Evolutionary conservation across 2,797 vertebrate genomes (phyloP).

Genomic region (Tragopan temminckii): DNA sequence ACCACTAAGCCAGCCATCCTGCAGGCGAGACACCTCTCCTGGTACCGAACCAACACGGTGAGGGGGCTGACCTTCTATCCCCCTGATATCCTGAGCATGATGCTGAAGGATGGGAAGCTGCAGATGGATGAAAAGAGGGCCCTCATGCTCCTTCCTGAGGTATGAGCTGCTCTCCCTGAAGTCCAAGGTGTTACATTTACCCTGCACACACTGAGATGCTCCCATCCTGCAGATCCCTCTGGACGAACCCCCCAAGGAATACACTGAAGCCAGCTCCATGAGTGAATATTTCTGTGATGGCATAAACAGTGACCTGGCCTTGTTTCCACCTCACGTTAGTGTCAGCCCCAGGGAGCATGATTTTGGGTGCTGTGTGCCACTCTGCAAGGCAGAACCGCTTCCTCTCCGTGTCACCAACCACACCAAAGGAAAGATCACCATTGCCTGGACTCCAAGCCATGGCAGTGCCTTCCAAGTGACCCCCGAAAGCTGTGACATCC

Average conservation of each 20-base stretch:
- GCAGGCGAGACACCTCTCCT: conserved; percentile 84
- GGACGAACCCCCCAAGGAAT: conserved; percentile 37
- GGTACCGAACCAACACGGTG: conserved; percentile 80
- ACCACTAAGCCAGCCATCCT: conserved; percentile 83
- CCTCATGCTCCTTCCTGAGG: conserved; percentile 73
- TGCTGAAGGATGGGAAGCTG: conserved; percentile 81
- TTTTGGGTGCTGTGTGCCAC: conserved; percentile 82
- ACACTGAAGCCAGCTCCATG: conserved; percentile 60
- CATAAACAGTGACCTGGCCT: conserved; percentile 28
- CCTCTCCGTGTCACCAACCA: conserved; percentile 89
- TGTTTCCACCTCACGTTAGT: conserved; percentile 81
- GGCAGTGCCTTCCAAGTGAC: conserved; percentile 85
- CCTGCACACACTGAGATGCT: background rate
- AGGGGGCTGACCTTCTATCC: conserved; percentile 84
- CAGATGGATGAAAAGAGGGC: conserved; percentile 77
- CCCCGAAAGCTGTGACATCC: conserved; percentile 85
- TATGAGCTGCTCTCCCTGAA: background rate
- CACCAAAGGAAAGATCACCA: conserved; percentile 86
- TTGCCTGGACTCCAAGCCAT: conserved; percentile 86
- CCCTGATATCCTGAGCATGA: conserved; percentile 79
- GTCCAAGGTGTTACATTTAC: background rate
- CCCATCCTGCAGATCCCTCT: conserved; percentile 57
- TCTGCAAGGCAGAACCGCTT: conserved; percentile 35
- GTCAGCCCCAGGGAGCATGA: conserved; percentile 84
- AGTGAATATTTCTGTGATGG: conserved; percentile 83